Conservation (phyloP, 2,797 vertebrate genomes). For the Arremon aurantiirostris region DNA sequence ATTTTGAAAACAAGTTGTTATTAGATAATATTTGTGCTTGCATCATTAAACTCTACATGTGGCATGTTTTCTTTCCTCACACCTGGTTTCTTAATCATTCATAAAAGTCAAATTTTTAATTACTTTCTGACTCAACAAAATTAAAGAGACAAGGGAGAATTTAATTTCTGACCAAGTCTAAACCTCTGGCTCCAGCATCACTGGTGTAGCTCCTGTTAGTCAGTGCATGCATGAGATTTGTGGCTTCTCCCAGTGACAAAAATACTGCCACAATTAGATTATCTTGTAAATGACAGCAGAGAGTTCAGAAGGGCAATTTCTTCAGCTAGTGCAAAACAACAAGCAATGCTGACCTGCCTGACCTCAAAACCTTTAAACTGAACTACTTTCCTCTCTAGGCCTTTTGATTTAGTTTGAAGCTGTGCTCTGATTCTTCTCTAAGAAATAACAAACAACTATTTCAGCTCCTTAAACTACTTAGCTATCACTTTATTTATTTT, state of each 20-base stretch:
- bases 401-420: neutral
- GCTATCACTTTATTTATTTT: neutral
- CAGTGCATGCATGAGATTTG: neutral
- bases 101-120: neutral
- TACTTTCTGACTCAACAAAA: neutral
- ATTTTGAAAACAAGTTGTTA: neutral
- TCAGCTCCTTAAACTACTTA: neutral
- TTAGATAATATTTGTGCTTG: neutral
- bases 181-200: neutral
- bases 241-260: neutral
- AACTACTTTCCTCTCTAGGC: neutral
- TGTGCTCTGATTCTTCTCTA: neutral
- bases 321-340: neutral
- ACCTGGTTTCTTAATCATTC: neutral
- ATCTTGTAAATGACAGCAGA: neutral
- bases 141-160: neutral
- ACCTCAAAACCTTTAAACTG: neutral
- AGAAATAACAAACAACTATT: neutral
- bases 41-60: neutral
- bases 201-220: neutral
- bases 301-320: neutral
- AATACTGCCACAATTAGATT: neutral
- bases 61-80: neutral
- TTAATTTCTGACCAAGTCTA: neutral
- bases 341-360: neutral